These are phyloP conservation scores for Spinibarbus caldwelli DNA, from an alignment of 2,797 vertebrate species.

Conservation along the genomic window DNA sequence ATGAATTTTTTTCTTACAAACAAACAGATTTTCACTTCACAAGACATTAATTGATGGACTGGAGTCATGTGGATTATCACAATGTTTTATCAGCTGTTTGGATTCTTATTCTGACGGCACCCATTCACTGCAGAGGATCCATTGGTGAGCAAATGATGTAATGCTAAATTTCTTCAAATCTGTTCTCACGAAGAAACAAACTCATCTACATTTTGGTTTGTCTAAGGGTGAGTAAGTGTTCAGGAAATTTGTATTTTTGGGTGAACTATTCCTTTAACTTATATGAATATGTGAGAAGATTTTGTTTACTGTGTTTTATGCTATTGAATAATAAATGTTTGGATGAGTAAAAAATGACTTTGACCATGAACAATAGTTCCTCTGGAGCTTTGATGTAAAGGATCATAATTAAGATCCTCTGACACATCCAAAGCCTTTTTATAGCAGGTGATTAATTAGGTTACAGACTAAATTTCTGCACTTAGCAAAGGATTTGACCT, in stretches of 20 bases:
- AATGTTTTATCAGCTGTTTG: background rate
- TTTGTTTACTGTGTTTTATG: background rate
- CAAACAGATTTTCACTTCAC: background rate
- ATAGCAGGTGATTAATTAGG: slow-evolving; percentile 64
- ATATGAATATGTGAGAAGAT: background rate
- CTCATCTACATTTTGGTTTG: too few relatives aligned
- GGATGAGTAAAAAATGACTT: background rate
- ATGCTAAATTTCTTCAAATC: too few relatives aligned
- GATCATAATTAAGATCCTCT: slow-evolving; percentile 56
- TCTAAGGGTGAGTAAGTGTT: too few relatives aligned
- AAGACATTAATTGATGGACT: background rate
- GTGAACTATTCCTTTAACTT: background rate
- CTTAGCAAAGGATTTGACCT: slow-evolving; percentile 7
- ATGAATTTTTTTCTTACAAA: background rate
- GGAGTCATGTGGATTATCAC: background rate
- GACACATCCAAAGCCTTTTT: slow-evolving; percentile 59
- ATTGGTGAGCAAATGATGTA: background rate
- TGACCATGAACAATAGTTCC: background rate
- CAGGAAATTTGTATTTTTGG: background rate
- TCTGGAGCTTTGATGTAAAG: slow-evolving; percentile 28
- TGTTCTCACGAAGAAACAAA: too few relatives aligned
- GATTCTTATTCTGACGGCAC: background rate
- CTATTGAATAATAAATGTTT: background rate
- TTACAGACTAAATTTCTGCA: slow-evolving; percentile 42
- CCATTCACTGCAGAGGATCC: background rate